Percentiles rank a stretch among this genome's conserved stretches.
These are phyloP conservation scores for Hippocampus kuda DNA, from an alignment of 2,797 vertebrate species.

Conservation along the genomic window DNA sequence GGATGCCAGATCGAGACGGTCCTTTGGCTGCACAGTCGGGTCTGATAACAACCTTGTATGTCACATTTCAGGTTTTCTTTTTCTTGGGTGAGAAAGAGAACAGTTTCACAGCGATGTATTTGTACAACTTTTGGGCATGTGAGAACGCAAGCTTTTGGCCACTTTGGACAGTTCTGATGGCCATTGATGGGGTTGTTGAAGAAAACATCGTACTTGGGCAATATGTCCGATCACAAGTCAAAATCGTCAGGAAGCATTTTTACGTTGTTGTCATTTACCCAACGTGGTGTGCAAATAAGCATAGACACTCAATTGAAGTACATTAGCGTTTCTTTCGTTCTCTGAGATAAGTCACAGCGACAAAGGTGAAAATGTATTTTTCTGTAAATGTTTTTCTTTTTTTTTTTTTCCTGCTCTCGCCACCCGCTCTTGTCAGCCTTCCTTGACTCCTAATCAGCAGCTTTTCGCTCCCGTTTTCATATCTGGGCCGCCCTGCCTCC, in stretches of 20 bases:
- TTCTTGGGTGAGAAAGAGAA: neutral
- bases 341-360: constrained; percentile 52
- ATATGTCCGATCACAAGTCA: too few relatives aligned
- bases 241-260: too few relatives aligned
- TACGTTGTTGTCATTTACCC: too few relatives aligned
- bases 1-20: constrained; percentile 16
- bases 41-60: neutral
- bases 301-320: neutral
- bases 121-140: too few relatives aligned
- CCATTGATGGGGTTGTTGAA: neutral
- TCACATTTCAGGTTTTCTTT: neutral
- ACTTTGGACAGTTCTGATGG: neutral
- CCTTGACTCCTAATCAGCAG: constrained; percentile 47
- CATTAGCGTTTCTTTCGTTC: neutral
- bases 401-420: constrained; percentile 37
- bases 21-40: neutral
- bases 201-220: too few relatives aligned
- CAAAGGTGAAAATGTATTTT: constrained; percentile 58
- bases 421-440: constrained; percentile 55
- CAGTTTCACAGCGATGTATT: neutral
- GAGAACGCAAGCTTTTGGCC: too few relatives aligned
- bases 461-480: constrained; percentile 41
- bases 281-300: too few relatives aligned
- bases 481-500: constrained; percentile 14
- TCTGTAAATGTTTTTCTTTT: constrained; percentile 47